Percentiles rank a stretch among this genome's conserved stretches.
Conservation (phyloP, 2,797 vertebrate genomes). For the Aeoliscus strigatus region DNA sequence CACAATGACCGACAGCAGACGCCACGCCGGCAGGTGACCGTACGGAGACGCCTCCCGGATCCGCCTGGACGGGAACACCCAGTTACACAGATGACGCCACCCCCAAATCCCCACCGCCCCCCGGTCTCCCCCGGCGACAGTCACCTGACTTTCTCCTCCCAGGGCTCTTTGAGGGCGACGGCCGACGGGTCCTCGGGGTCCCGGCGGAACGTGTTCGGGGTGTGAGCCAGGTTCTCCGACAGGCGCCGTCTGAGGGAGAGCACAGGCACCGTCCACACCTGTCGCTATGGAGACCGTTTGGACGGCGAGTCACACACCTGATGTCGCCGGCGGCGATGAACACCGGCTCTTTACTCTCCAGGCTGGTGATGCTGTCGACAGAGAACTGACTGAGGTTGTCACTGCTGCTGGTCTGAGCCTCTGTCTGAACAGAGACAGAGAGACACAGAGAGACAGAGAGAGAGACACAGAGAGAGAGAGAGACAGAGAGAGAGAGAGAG, state of each 20-base stretch:
- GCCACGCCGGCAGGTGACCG: slow-evolving; percentile 89
- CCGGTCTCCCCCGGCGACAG: slow-evolving; percentile 29
- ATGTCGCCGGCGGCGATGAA: slow-evolving; percentile 96
- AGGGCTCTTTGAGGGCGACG: slow-evolving; percentile 94
- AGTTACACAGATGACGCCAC: no score
- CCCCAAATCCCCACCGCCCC: no score
- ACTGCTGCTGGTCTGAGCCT: slow-evolving; percentile 78
- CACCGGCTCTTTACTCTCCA: slow-evolving; percentile 93
- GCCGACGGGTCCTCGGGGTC: slow-evolving; percentile 95
- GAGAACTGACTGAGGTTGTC: slow-evolving; percentile 99
- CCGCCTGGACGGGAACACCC: slow-evolving; percentile 66
- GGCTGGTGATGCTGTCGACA: slow-evolving; percentile 95
- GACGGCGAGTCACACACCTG: slow-evolving; percentile 61
- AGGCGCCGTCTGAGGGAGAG: slow-evolving; percentile 78
- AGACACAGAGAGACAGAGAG: not conserved
- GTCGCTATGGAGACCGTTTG: no score
- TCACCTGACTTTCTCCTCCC: slow-evolving; percentile 95
- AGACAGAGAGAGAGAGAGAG: no score
- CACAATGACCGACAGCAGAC: slow-evolving; percentile 92
- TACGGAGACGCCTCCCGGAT: slow-evolving; percentile 93
- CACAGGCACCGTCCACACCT: not conserved
- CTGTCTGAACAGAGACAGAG: no score
- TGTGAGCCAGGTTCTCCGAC: slow-evolving; percentile 91
- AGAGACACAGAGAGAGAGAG: no score
- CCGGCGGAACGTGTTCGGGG: slow-evolving; percentile 88